phyloP scores from a whole-genome alignment of 2,888 invertebrate genomes.

The Agrotis clavis region DNA sequence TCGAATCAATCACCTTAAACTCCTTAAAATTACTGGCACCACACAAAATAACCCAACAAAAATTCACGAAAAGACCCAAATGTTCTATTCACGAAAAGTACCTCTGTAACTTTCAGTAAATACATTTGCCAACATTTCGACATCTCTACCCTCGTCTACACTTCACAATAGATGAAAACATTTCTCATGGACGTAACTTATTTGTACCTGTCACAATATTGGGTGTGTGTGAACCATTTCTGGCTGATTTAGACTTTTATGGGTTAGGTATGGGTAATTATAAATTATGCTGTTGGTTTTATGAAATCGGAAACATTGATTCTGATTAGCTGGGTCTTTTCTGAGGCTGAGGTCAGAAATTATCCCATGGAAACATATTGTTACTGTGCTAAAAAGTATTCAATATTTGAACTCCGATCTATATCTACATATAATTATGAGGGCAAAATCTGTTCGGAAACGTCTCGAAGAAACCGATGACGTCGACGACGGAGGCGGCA shows the following conservation, averaged over 20 bases:
- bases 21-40: background rate
- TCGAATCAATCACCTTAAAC: too few relatives aligned
- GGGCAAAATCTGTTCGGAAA: too few relatives aligned
- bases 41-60: slow-evolving; percentile 8
- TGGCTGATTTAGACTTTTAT: slow-evolving; percentile 23
- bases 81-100: slow-evolving; percentile 11
- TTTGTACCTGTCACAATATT: slow-evolving; percentile 45
- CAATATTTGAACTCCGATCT: too few relatives aligned
- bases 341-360: too few relatives aligned
- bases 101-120: slow-evolving; percentile 51
- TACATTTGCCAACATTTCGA: slow-evolving; percentile 53
- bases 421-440: too few relatives aligned
- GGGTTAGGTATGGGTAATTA: slow-evolving; percentile 11
- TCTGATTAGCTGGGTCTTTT: background rate
- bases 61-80: slow-evolving; percentile 3
- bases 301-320: background rate
- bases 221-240: background rate
- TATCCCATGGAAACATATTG: too few relatives aligned
- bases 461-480: too few relatives aligned
- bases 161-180: slow-evolving; percentile 57
- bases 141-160: slow-evolving; percentile 52
- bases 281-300: slow-evolving; percentile 3
- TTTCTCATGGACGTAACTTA: slow-evolving; percentile 43
- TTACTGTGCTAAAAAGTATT: too few relatives aligned
- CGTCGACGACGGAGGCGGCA: too few relatives aligned